Evolutionary conservation across 2,797 vertebrate genomes (phyloP).

Genomic region (Neoniphon sammara): DNA sequence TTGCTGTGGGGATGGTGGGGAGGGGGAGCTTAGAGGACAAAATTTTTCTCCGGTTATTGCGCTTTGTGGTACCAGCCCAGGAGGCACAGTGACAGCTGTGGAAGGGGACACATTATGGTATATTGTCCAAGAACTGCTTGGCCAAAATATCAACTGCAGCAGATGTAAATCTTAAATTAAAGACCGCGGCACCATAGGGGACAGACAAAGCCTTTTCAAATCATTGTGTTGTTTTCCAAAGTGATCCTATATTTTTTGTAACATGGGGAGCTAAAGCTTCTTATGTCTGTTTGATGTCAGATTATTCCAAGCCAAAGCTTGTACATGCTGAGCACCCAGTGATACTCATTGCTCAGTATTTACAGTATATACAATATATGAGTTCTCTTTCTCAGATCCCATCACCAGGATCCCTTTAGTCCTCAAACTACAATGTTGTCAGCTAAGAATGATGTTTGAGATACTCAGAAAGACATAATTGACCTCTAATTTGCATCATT

Average conservation of each 20-base stretch:
- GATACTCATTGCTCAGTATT: conserved; percentile 34
- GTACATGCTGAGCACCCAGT: conserved; percentile 22
- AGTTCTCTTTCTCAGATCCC: conserved; percentile 27
- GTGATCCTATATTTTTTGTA: conserved; percentile 34
- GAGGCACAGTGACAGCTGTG: conserved; percentile 63
- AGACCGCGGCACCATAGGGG: conserved; percentile 33
- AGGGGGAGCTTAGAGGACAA: conserved; percentile 48
- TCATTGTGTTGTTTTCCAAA: conserved; percentile 57
- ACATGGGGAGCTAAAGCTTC: conserved; percentile 50
- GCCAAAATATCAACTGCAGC: conserved; percentile 57
- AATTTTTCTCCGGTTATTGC: conserved; percentile 68
- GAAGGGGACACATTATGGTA: conserved; percentile 33
- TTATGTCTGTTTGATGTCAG: conserved; percentile 40
- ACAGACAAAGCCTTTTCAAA: conserved; percentile 35
- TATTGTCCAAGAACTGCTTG: conserved; percentile 49
- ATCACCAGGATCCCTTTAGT: conserved; percentile 16
- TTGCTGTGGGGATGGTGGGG: conserved; percentile 23
- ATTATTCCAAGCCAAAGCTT: conserved; percentile 32
- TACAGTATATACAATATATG: conserved; percentile 3
- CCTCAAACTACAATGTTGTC: conserved; percentile 4
- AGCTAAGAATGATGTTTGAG: conserved; percentile 19
- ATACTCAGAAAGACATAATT: conserved; percentile 38
- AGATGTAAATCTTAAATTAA: conserved; percentile 59
- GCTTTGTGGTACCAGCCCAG: conserved; percentile 60
- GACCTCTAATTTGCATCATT: conserved; percentile 45